Evolutionary conservation across 2,888 invertebrate genomes (phyloP).

Genomic region (Brachypterus glaber): DNA sequence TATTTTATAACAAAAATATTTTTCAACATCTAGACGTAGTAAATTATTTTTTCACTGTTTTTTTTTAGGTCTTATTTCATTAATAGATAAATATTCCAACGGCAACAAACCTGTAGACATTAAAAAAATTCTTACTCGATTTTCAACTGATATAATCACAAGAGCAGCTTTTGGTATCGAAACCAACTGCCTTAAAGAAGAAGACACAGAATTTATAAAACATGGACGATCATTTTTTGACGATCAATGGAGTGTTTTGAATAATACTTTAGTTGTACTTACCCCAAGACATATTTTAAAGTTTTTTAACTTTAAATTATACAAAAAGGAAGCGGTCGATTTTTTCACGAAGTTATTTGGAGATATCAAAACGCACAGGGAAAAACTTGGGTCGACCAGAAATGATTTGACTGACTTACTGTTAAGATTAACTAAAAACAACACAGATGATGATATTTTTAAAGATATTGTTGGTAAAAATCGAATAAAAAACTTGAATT

Average conservation of each 20-base stretch:
- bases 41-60: too few species aligned
- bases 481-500: conserved; percentile 18
- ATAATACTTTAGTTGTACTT: conserved; percentile 20
- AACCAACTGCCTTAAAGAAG: conserved; percentile 45
- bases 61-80: too few species aligned
- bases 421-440: conserved; percentile 23
- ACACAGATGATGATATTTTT: conserved; percentile 14
- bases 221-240: conserved; percentile 17
- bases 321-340: conserved; percentile 25
- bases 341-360: conserved; percentile 41
- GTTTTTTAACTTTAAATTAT: conserved; percentile 23
- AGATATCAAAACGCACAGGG: conserved; percentile 30
- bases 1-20: too few species aligned
- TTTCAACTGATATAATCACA: conserved; percentile 49
- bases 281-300: conserved; percentile 21
- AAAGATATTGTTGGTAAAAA: conserved; percentile 21
- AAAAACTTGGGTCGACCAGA: conserved; percentile 26
- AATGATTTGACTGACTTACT: conserved; percentile 48
- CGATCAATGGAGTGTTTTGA: conserved; percentile 18
- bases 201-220: conserved; percentile 41
- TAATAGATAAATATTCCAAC: too few species aligned
- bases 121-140: conserved; percentile 43
- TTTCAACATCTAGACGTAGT: too few species aligned
- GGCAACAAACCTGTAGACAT: conserved; percentile 20
- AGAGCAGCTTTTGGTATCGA: conserved; percentile 50